phyloP scores from a whole-genome alignment of 1,140 invertebrate genomes.

The Maniola jurtina region DNA sequence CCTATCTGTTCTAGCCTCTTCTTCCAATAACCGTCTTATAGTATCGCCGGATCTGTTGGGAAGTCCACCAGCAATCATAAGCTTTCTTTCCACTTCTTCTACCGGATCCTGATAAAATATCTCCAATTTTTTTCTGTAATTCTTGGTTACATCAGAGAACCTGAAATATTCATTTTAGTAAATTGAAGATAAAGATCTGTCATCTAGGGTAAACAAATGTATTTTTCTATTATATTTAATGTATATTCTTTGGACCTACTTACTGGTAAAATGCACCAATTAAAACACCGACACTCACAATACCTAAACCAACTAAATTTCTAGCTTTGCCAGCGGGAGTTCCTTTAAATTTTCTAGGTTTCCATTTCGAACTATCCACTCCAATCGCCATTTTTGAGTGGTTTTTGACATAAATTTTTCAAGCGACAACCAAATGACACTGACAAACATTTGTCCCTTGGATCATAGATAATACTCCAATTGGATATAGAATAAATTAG shows the following conservation, averaged over 20 bases:
- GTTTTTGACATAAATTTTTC: conserved; percentile 20
- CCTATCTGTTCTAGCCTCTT: conserved; percentile 46
- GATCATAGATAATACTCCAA: background rate
- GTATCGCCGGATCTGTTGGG: conserved; percentile 42
- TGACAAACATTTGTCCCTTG: background rate
- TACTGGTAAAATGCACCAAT: conserved; percentile 59
- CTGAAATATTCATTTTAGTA: conserved; percentile 25
- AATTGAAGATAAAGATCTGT: background rate
- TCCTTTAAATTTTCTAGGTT: conserved; percentile 77
- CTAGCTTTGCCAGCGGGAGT: conserved; percentile 71
- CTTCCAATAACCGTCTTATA: conserved; percentile 49
- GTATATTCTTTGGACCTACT: conserved; percentile 24
- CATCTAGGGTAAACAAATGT: conserved; percentile 10
- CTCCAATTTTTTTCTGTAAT: conserved; percentile 48
- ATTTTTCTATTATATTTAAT: background rate
- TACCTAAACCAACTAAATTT: conserved; percentile 61
- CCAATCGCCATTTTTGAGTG: conserved; percentile 64
- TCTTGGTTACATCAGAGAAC: conserved; percentile 46
- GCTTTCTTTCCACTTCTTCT: conserved; percentile 62
- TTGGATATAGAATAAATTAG: too few relatives aligned
- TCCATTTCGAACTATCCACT: conserved; percentile 70
- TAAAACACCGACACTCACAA: conserved; percentile 53
- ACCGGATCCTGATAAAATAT: conserved; percentile 63
- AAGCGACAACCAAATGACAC: background rate
- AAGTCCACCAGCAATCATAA: conserved; percentile 59